A percentile compares a stretch with the other conserved stretches of the same genome.
Evolutionary conservation across 2,113 vertebrate genomes (phyloP).

Genomic region (Engystomops pustulosus): DNA sequence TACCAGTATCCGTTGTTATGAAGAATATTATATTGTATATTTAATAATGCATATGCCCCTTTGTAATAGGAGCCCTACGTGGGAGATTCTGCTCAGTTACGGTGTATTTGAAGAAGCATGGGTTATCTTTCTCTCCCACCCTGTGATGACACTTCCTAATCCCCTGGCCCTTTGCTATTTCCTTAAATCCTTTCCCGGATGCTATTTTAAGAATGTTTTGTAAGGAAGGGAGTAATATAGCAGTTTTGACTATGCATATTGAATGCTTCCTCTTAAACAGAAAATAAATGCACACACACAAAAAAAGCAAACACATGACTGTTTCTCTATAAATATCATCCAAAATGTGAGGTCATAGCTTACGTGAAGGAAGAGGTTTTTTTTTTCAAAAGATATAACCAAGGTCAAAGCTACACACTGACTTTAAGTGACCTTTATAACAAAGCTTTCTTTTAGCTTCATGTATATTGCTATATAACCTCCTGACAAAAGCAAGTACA

Average conservation of each 20-base stretch:
- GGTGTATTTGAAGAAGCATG: too few relatives aligned
- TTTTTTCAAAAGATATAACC: not conserved
- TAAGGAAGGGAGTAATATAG: slow-evolving; percentile 2
- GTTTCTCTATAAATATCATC: not conserved
- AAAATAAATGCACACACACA: not conserved
- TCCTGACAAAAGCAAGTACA: too few relatives aligned
- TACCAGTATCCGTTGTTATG: too few relatives aligned
- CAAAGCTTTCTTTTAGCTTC: too few relatives aligned
- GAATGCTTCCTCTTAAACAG: not conserved
- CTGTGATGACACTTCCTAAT: slow-evolving; percentile 31
- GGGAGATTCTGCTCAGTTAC: not conserved
- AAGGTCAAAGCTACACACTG: too few relatives aligned
- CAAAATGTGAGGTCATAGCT: not conserved
- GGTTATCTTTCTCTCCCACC: not conserved
- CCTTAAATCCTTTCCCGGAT: not conserved
- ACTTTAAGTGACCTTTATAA: too few relatives aligned
- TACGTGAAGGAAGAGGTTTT: not conserved
- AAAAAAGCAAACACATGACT: not conserved
- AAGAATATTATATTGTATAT: too few relatives aligned
- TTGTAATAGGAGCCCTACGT: too few relatives aligned
- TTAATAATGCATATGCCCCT: too few relatives aligned
- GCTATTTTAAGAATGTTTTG: slow-evolving; percentile 36
- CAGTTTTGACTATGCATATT: not conserved
- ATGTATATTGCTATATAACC: too few relatives aligned
- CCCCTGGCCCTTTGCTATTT: slow-evolving; percentile 10